phyloP scores from a whole-genome alignment of 2,797 vertebrate genomes.

The Eleutherodactylus coqui region DNA sequence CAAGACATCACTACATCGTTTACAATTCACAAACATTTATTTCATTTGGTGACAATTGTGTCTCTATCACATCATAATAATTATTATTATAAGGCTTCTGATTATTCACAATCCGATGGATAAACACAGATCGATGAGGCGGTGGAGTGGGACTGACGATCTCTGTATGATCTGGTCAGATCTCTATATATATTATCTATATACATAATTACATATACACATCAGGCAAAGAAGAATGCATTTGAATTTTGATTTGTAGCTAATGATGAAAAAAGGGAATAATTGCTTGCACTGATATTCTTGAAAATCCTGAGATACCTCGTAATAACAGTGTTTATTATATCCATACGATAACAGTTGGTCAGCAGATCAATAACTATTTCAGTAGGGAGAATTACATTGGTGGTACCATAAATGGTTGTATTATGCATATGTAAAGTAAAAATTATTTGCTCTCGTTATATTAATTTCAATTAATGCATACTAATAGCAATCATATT shows the following conservation, averaged over 20 bases:
- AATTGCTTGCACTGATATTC: not conserved
- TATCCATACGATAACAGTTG: constrained; percentile 56
- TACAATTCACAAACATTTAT: constrained; percentile 96
- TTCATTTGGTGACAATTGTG: constrained; percentile 66
- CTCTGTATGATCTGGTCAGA: not conserved
- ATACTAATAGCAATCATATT: too few relatives aligned
- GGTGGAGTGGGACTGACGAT: constrained; percentile 66
- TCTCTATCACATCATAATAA: constrained; percentile 77
- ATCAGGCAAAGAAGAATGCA: constrained; percentile 49
- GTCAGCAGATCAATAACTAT: constrained; percentile 65
- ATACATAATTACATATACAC: constrained; percentile 83
- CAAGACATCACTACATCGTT: constrained; percentile 63
- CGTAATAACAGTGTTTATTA: constrained; percentile 76
- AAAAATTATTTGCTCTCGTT: not conserved
- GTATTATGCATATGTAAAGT: not conserved
- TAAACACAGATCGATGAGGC: constrained; percentile 76
- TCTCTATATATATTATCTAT: constrained; percentile 61
- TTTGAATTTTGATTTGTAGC: constrained; percentile 37
- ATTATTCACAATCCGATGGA: constrained; percentile 86
- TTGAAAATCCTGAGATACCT: constrained; percentile 79
- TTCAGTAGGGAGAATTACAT: constrained; percentile 61
- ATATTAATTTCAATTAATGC: not conserved
- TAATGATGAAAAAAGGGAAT: not conserved
- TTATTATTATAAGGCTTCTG: constrained; percentile 74
- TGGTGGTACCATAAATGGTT: not conserved